phyloP scores from a whole-genome alignment of 2,113 vertebrate species.

The Montifringilla adamsi region DNA sequence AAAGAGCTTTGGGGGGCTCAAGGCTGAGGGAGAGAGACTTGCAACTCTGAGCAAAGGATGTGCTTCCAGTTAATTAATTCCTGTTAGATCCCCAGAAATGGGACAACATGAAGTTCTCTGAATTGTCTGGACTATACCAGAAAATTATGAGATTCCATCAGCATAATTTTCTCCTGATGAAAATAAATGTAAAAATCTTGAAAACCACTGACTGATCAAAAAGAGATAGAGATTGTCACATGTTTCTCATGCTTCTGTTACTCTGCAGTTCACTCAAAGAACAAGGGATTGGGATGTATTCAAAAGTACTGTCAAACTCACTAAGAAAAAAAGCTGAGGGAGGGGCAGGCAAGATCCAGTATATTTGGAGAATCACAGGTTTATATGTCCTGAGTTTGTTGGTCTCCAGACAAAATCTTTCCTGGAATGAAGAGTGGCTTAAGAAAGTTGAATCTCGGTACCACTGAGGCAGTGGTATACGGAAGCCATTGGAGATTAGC shows the following conservation, averaged over 20 bases:
- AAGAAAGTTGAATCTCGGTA: not conserved
- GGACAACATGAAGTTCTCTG: not conserved
- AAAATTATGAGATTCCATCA: not conserved
- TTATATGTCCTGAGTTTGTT: not conserved
- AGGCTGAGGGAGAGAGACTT: not conserved
- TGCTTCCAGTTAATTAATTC: not conserved
- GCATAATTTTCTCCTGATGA: not conserved
- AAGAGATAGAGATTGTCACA: not conserved
- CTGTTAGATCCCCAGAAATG: not conserved
- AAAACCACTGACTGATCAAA: not conserved
- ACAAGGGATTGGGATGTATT: not conserved
- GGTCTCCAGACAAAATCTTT: not conserved
- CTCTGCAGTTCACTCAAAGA: not conserved
- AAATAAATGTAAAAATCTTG: not conserved
- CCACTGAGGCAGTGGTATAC: not conserved
- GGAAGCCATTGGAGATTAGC: not conserved
- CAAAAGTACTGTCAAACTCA: not conserved
- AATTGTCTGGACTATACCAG: not conserved
- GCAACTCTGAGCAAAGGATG: not conserved
- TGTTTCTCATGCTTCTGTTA: not conserved
- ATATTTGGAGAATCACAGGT: not conserved
- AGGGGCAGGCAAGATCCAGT: not conserved
- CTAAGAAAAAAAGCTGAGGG: accelerated
- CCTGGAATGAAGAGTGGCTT: not conserved
- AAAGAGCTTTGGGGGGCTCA: not conserved